Evolutionary conservation across 2,888 invertebrate genomes (phyloP), one percentile per base, ranked within the genome.

Genomic region (Drepana falcataria): DNA sequence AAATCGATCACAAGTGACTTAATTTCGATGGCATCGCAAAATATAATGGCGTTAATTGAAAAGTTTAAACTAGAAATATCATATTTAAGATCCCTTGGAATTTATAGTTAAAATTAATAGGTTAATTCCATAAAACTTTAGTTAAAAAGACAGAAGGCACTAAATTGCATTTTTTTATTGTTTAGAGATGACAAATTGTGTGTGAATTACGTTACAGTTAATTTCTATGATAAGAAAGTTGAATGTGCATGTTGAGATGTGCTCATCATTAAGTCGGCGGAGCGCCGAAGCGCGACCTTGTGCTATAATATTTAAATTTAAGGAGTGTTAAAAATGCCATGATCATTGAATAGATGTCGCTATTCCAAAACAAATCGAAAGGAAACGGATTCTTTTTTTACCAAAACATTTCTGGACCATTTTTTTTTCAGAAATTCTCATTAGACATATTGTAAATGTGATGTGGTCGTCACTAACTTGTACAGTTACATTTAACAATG

Each of bases 141-240:
- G 56, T 56, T 55, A 58, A 77, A 79, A 80, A 79, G 80, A 79
- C 79, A 79, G 65, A 65, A 58, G 68, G 68, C 72, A 77, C 71
- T 75, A 75, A 69, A 73, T 74, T 73, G 80, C 80, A 79, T 80
- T 80, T 80, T 73, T 69, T 57, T 60, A 44, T 7, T 44, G 6
- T 55, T 61, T 63, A 60, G 59, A 51, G 48, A 54, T 59, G 51
- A 59, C 61, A 52, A 58, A 53, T 59, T 57, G 65, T 55, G 59
- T 59, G 58, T 55, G 57, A 21, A 33, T 51, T 37, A 37, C 5
- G 37, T 5, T 37, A 37, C 5, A 37, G 5, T 4, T 37, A 37
- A 37, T 3, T 37, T 37, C 4, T 5, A 37, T 4, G 3, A 37
- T 5, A 37, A 3, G 5, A 37, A 37, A 4, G 37, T 37, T 37